Base-by-base conservation (phyloP, 2,797 vertebrate species). In the Dipus sagitta region DNA sequence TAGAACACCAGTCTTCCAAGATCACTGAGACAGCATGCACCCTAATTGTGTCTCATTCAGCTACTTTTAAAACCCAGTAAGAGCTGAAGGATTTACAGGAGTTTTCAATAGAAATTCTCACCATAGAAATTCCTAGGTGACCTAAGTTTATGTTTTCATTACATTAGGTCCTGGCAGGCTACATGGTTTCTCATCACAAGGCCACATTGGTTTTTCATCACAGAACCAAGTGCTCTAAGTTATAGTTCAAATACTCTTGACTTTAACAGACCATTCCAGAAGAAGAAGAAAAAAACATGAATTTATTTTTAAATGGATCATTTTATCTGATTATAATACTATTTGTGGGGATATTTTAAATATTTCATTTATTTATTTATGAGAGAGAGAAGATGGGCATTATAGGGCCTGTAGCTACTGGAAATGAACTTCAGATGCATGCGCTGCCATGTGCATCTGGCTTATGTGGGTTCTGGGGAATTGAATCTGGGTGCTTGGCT, bases 61-160 rank as follows among this genome's bases (percentile, higher is more conserved):
- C 52, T 88, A 80, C 58, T 94, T 83, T 93, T 67, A 77, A 94
- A 95, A 80, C 84, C 60, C 94, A 96, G 47, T 92, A 91, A 86
- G 64, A 86, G 10, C 80, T 70, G 71, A 93, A 79, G 88, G 64
- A 68, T 75, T 94, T 95, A 88, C 32, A 64, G 80, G 92, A 77
- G 38, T 79, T 87, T 91, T 94, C 75, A 93, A 30, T 87, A 12
- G 32, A 91, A 95, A 32, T 82, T 58, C 21, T 91, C 10, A 82
- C 32, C 1, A 54, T 15, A 83, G 68, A 92, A 94, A 91, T 28
- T 54, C 78, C 12, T 85, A 84, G 34, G 71, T 17, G 95, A 72
- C 38, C 24, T 85, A 42, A 75, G 38, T 80, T 93, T 88, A 75
- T 86, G 94, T 88, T 68, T 71, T 8, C 9, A 38, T 83, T 92